phyloP scores from a whole-genome alignment of 2,797 vertebrate species.

The Cossypha heuglini region DNA sequence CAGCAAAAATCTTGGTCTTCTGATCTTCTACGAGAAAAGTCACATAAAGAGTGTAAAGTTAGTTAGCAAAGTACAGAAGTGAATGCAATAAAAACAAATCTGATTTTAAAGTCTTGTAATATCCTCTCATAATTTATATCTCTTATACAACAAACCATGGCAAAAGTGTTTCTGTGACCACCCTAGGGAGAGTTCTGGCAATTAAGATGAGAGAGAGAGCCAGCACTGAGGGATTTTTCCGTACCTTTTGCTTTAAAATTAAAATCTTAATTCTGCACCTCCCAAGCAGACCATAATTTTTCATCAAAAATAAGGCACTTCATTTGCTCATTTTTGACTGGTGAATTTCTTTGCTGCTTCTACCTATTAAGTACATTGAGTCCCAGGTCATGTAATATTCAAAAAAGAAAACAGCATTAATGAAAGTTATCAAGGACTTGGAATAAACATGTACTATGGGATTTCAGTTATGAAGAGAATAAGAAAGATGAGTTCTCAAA shows the following conservation, averaged over 20 bases:
- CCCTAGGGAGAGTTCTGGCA: not conserved
- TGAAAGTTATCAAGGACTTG: not conserved
- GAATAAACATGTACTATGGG: not conserved
- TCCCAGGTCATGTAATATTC: not conserved
- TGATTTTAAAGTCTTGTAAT: not conserved
- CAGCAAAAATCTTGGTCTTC: conserved; percentile 12
- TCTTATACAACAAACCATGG: not conserved
- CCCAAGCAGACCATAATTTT: not conserved
- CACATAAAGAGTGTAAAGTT: not conserved
- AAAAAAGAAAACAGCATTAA: not conserved
- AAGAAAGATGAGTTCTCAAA: not conserved
- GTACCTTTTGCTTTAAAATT: not conserved
- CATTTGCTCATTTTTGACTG: not conserved
- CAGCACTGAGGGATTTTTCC: not conserved
- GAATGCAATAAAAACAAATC: not conserved
- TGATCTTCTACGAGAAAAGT: not conserved
- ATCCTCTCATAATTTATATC: not conserved
- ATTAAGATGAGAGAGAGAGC: not conserved
- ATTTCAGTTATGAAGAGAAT: not conserved
- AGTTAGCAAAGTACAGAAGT: not conserved
- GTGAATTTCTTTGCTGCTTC: not conserved
- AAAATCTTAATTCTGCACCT: not conserved
- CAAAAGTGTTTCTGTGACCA: conserved; percentile 3
- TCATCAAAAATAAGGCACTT: not conserved
- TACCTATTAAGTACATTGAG: not conserved